Evolutionary conservation across 2,888 invertebrate genomes (phyloP), one percentile per base, ranked within the genome.

Genomic region (Ormyrus thymus): DNA sequence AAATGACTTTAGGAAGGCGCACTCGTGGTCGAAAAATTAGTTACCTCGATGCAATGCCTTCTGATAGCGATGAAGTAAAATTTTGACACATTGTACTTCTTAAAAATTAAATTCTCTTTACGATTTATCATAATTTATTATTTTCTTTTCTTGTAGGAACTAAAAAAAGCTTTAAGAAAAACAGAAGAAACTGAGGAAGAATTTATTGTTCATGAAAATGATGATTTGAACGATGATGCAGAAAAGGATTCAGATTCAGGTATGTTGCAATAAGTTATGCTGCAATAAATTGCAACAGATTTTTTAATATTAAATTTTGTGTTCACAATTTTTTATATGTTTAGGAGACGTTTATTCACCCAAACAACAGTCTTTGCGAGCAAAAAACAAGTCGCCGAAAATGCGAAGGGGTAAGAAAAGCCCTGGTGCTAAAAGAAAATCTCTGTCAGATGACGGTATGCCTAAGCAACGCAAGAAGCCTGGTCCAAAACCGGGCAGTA

Each of bases 11-110:
- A 78, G 92, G 93, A 71, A 92, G 95, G 85, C 91, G 95, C 82
- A 95, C 95, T 0, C 90, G 95, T 7, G 95, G 95, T 81, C 92
- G 93, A 84, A 94, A 94, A 89, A 94, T 95, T 81, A 94, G 94
- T 88, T 96, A 96, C 86, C 94, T 95, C 5, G 96, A 96, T 90
- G 93, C 92, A 86, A 92, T 94, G 71, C 94, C 94, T 81, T 94
- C 95, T 0, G 95, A 95, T 87, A 94, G 94, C 68, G 95, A 94
- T 86, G 95, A 94, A 88, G 95, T 94, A 86, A 91, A 29, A 91
- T 91, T 64, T 59, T 43, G 29, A 29, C 29, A 10, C 0, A 11
- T 46, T 29, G 64, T 55, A 0, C 4, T 29, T 51, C 11, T 53
- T 62, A 69, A 59, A 46, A 70, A 7, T 61, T 9, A 7, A 13